Evolutionary conservation across 2,888 invertebrate species (phyloP), one percentile per base, ranked within the genome.

Genomic region (Cecidostiba fungosa): DNA sequence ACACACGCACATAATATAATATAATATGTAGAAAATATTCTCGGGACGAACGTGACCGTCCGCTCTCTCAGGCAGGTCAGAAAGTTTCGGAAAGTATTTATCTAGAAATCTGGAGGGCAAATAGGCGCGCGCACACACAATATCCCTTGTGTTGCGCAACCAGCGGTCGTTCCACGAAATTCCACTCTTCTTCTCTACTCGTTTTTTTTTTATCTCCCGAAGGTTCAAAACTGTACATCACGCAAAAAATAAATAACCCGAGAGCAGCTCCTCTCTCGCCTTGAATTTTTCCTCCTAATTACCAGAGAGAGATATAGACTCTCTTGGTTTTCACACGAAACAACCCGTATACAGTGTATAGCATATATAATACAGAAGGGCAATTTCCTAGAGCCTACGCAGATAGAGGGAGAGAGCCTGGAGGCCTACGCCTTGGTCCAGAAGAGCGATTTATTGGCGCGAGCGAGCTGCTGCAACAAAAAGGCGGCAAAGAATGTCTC

Each of bases 361-460:
- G n/a, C n/a, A 23, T 59, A 47, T 47, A 29, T 32, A 50, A 36
- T 12, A 39, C 70, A 54, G 70, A 72, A 59, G 62, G 78, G 78
- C 83, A 84, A 84, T 78, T 84, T 78, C 62, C 78, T 83, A 78
- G n/a, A n/a, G 29, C 69, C 66, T 29, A 70, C 70, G 32, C 32
- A 6, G 16, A 19, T 23, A 10, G 36, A 29, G 23, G 10, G 39
- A 23, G 26, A 14, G 62, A 32, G 77, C 84, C 84, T 50, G 76
- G 76, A 76, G 85, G 85, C 62, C 54, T 70, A 85, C 79, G 70
- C 80, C 70, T 69, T 72, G 82, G 77, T 77, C 77, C 72, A 72
- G 39, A 66, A 43, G 77, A 83, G 77, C 76, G 81, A 82, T 82
- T 82, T 82, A 82, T 82, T 82, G 81, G 72, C 70, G 54, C 43